Evolutionary conservation across 1,140 invertebrate genomes (phyloP).

Genomic region (Monomorium pharaonis): DNA sequence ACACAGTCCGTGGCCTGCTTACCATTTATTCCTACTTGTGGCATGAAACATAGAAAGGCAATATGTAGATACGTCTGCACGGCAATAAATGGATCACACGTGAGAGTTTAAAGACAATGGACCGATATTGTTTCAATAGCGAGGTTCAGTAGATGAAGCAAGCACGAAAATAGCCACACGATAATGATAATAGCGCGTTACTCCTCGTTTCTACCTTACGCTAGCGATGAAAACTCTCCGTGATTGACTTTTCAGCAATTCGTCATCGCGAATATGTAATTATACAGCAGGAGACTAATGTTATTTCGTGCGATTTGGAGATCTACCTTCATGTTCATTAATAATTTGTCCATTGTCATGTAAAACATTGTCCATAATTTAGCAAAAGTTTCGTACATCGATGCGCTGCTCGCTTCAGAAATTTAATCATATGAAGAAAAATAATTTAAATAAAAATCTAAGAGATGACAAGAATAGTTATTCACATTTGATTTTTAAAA

Average conservation of each 20-base stretch:
- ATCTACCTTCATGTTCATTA: background rate
- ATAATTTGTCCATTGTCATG: constrained; percentile 32
- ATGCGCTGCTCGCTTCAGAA: background rate
- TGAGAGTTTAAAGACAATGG: constrained; percentile 69
- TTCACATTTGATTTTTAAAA: background rate
- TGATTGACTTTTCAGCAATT: constrained; percentile 6
- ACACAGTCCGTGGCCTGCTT: constrained; percentile 72
- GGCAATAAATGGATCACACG: constrained; percentile 67
- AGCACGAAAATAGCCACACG: constrained; percentile 36
- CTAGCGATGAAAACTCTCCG: constrained; percentile 7
- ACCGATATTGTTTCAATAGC: constrained; percentile 65
- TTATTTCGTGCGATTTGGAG: background rate
- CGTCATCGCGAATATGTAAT: background rate
- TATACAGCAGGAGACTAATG: background rate
- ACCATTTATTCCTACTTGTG: constrained; percentile 84
- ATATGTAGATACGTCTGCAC: constrained; percentile 58
- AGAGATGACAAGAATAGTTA: background rate
- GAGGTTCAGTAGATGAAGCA: constrained; percentile 46
- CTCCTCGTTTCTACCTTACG: constrained; percentile 8
- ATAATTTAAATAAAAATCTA: background rate
- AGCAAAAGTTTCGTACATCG: constrained; percentile 26
- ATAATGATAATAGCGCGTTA: constrained; percentile 47
- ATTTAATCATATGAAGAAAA: background rate
- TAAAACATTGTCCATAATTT: background rate
- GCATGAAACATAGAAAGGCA: constrained; percentile 81